A percentile compares a stretch with the other conserved stretches of the same genome.
phyloP scores from a whole-genome alignment of 2,113 vertebrate genomes.

The Hyla sarda region DNA sequence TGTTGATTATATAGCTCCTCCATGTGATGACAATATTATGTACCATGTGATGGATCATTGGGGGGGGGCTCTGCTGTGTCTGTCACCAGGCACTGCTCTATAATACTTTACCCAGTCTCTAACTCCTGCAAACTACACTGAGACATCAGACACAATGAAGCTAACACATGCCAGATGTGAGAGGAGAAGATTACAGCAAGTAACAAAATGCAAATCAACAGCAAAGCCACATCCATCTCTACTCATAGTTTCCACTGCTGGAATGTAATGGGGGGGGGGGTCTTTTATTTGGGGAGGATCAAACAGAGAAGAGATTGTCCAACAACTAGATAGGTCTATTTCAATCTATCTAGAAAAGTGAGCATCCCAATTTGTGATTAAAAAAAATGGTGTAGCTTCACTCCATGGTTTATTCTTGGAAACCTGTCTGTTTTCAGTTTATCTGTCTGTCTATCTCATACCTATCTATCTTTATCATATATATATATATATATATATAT shows the following conservation, averaged over 20 bases:
- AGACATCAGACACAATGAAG: slow-evolving; percentile 53
- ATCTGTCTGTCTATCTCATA: no score
- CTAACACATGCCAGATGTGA: slow-evolving; percentile 54
- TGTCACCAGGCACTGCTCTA: slow-evolving; percentile 27
- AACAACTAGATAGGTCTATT: not conserved
- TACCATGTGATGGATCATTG: not conserved
- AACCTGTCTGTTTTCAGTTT: not conserved
- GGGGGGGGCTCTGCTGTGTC: not conserved
- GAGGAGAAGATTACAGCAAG: slow-evolving; percentile 21
- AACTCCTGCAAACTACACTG: slow-evolving; percentile 25
- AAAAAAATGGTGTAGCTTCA: no score
- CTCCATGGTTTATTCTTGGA: no score
- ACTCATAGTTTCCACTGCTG: slow-evolving; percentile 54
- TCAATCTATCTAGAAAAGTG: not conserved
- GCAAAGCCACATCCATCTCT: slow-evolving; percentile 14
- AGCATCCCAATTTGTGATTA: no score
- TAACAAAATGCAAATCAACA: slow-evolving; percentile 36
- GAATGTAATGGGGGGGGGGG: not conserved
- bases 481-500: no score
- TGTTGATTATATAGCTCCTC: no score
- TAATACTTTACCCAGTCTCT: not conserved
- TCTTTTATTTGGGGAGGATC: slow-evolving; percentile 5
- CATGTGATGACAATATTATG: not conserved
- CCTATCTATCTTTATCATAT: not conserved
- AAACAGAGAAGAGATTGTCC: not conserved